Base-by-base conservation (phyloP, 2,113 vertebrate species). In the Varanus komodoensis region DNA sequence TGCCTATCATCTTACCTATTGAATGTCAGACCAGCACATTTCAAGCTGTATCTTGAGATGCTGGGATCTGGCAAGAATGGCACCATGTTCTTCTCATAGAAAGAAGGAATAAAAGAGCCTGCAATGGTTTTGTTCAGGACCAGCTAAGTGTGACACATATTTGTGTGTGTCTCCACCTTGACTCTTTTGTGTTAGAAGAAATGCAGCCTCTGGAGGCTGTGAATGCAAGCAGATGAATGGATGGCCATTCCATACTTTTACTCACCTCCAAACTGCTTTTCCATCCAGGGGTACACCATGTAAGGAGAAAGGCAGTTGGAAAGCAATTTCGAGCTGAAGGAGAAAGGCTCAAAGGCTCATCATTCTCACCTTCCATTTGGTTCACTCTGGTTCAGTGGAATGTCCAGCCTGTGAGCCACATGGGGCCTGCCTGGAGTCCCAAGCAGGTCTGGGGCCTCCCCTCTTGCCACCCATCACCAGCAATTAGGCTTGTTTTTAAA, bases 11-110 rank as follows among this genome's bases (percentile, higher is more conserved):
- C 96, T 96, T 95, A 95, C 94, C 95, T 96, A 97, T 96, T 97
- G 97, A 97, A 97, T 97, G 97, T 97, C 97, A 97, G 96, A 97
- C 95, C 95, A 96, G 90, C 95, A 95, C 93, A 96, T 96, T 95
- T 97, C 93, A 94, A 95, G 93, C 92, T 92, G 86, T 92, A 96
- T 96, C 95, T 95, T 95, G 97, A 92, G 93, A 95, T 93, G 92
- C 89, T 89, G 27, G 50, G 89, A 88, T 91, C 91, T 89, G 89
- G 94, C 90, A 95, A 93, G 91, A 93, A 93, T 90, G 91, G 96
- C 93, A 93, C 92, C 86, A 89, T n/a, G 52, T 90, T 85, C 34
- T 77, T 61, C 85, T 88, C 92, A 87, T 73, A 44, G 0, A 89
- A 90, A 89, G 86, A 94, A 93, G 11, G 88, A 71, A 64, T 64